These are phyloP conservation scores for Puntigrus tetrazona DNA, from an alignment of 2,113 vertebrate species.

Conservation along the genomic window DNA sequence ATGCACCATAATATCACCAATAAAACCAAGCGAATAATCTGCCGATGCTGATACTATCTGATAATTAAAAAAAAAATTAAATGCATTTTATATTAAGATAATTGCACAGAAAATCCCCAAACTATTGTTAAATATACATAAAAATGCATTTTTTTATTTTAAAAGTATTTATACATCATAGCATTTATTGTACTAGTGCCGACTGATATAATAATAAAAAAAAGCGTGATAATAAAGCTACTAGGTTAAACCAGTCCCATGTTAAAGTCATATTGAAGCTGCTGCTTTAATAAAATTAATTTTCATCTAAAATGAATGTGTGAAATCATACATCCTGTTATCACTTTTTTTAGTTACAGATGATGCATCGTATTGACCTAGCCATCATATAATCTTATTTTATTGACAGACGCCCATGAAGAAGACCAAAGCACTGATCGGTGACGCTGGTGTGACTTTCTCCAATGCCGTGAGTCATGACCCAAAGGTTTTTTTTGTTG, in stretches of 20 bases:
- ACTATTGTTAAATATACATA: too few relatives aligned
- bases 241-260: background rate
- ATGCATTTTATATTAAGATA: too few relatives aligned
- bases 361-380: background rate
- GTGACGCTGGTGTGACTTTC: slow-evolving; percentile 76
- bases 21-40: too few relatives aligned
- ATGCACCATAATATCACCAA: background rate
- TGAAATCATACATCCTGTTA: background rate
- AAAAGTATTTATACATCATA: background rate
- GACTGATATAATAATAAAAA: background rate
- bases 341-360: background rate
- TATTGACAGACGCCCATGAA: slow-evolving; percentile 74
- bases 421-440: slow-evolving; percentile 71
- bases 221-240: background rate
- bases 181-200: background rate
- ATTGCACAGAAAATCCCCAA: too few relatives aligned
- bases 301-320: background rate
- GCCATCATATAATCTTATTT: background rate
- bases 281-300: background rate
- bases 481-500: background rate
- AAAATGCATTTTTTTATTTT: too few relatives aligned
- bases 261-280: background rate
- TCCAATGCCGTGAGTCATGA: slow-evolving; percentile 73
- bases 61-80: too few relatives aligned
- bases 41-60: too few relatives aligned